Evolutionary conservation across 1,140 invertebrate genomes (phyloP).

Genomic region (Macrotrachela quadricornifera): DNA sequence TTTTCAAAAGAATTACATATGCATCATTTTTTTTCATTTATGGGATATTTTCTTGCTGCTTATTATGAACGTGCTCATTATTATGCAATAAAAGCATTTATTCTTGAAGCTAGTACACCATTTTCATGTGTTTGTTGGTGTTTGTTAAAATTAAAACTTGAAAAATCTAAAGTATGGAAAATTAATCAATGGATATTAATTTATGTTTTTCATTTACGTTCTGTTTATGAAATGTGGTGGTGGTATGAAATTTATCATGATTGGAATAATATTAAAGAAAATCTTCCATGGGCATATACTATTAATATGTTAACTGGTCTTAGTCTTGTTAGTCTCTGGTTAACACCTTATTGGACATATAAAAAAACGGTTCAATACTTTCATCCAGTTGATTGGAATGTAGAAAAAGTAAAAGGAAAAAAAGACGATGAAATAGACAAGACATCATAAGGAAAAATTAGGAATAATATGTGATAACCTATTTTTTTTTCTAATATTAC

Average conservation of each 20-base stretch:
- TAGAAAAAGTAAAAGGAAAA: no score
- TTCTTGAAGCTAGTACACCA: conserved; percentile 22
- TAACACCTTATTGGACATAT: conserved; percentile 26
- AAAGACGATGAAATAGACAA: no score
- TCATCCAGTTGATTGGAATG: no score
- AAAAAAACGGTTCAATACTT: conserved; percentile 23
- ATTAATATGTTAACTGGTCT: conserved; percentile 15
- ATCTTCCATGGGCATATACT: conserved; percentile 15
- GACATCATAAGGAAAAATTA: no score
- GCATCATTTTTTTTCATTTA: conserved; percentile 19
- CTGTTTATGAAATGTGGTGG: conserved; percentile 16
- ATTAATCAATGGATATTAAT: conserved; percentile 20
- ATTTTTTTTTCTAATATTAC: no score
- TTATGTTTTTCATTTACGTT: conserved; percentile 19
- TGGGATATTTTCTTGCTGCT: conserved; percentile 14
- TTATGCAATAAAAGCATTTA: conserved; percentile 16
- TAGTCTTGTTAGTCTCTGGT: conserved; percentile 15
- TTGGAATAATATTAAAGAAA: conserved; percentile 15
- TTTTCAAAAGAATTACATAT: conserved; percentile 17
- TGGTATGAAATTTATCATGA: conserved; percentile 17
- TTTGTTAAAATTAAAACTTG: conserved; percentile 17
- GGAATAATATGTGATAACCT: no score
- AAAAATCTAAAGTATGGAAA: conserved; percentile 16
- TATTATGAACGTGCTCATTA: conserved; percentile 13
- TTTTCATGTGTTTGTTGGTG: conserved; percentile 20